phyloP scores from a whole-genome alignment of 2,113 vertebrate species.

The Centropristis striata region DNA sequence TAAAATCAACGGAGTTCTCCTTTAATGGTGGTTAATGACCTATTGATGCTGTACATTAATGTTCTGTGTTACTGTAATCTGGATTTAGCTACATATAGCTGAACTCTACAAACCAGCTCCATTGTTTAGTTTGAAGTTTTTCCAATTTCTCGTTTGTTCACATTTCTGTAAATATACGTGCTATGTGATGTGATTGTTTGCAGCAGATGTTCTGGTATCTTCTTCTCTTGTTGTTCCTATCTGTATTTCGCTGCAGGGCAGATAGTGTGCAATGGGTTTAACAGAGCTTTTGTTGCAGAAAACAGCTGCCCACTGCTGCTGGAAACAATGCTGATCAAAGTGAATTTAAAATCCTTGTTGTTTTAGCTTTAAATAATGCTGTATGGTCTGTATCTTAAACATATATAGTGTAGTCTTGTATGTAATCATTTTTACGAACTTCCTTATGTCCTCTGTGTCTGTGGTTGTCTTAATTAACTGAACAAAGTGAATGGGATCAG shows the following conservation, averaged over 20 bases:
- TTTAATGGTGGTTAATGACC: too few species aligned
- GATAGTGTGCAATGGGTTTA: neutral
- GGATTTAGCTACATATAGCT: too few species aligned
- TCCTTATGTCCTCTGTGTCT: neutral
- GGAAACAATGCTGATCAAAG: neutral
- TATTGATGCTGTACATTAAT: too few species aligned
- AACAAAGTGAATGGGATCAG: slow-evolving; percentile 8
- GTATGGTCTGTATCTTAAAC: neutral
- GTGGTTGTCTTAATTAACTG: neutral
- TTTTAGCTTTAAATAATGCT: neutral
- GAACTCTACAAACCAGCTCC: too few species aligned
- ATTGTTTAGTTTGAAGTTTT: neutral
- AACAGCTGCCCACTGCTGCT: neutral
- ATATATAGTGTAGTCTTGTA: neutral
- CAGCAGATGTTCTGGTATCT: neutral
- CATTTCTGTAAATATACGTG: neutral
- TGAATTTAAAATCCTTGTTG: neutral
- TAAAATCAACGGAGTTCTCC: too few species aligned
- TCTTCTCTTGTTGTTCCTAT: neutral
- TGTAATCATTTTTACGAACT: neutral
- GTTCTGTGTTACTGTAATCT: too few species aligned
- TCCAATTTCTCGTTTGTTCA: neutral
- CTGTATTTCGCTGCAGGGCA: neutral
- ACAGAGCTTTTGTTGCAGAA: neutral
- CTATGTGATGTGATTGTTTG: neutral